Evolutionary conservation across 23 tunicate species (phyloP).

Genomic region (Diplosoma virens): DNA sequence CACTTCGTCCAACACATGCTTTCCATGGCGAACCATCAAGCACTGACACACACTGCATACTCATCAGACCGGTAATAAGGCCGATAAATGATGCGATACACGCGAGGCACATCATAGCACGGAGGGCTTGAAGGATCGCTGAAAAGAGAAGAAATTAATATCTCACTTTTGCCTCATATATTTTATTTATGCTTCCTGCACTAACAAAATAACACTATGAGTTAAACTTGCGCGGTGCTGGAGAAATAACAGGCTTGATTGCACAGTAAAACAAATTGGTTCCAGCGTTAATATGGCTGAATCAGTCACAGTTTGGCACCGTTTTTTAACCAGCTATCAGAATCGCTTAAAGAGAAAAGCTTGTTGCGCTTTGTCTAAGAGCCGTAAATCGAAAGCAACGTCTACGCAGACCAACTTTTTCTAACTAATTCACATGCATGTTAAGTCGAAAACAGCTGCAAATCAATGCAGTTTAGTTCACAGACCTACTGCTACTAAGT

Average conservation of each 20-base stretch:
- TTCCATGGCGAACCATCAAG: constrained; percentile 53
- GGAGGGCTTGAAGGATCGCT: constrained; percentile 69
- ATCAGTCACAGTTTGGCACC: neutral
- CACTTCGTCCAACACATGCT: constrained; percentile 56
- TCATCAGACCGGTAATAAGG: constrained; percentile 55
- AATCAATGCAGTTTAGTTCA: too few species aligned
- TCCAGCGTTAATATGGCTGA: neutral
- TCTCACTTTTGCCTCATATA: too few species aligned
- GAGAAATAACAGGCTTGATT: neutral
- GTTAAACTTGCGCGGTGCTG: neutral
- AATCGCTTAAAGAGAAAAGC: too few species aligned
- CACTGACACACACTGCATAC: constrained; percentile 63
- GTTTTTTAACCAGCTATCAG: neutral
- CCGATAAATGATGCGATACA: constrained; percentile 55
- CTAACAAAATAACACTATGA: too few species aligned
- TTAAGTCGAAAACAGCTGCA: too few species aligned
- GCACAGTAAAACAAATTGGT: neutral
- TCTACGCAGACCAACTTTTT: too few species aligned
- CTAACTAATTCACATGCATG: too few species aligned
- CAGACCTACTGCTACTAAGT: too few species aligned
- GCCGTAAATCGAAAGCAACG: too few species aligned
- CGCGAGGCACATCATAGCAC: constrained; percentile 87
- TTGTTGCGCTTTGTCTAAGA: too few species aligned
- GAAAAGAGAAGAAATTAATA: neutral
- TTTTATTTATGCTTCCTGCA: too few species aligned